These are phyloP conservation scores for Neomicropteryx cornuta DNA, from an alignment of 1,140 invertebrate species.

Conservation along the genomic window DNA sequence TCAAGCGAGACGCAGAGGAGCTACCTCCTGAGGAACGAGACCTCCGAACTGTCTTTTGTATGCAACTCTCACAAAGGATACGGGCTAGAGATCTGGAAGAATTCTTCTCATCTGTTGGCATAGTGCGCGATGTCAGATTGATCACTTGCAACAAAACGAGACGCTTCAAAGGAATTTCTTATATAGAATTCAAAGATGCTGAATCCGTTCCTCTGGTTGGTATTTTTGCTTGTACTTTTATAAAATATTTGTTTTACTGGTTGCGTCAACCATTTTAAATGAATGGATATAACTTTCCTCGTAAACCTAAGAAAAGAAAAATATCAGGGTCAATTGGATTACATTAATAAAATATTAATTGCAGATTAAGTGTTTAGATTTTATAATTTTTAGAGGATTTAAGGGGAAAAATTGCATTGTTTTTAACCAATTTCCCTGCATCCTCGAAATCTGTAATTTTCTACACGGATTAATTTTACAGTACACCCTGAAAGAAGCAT, in stretches of 20 bases:
- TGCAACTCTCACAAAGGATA: constrained; percentile 91
- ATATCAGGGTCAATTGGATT: too few species aligned
- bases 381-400: too few species aligned
- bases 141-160: constrained; percentile 99
- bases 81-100: constrained; percentile 94
- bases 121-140: constrained; percentile 94
- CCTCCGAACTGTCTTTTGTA: constrained; percentile 96
- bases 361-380: too few species aligned
- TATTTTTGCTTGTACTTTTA: constrained; percentile 16
- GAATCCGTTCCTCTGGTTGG: constrained; percentile 90
- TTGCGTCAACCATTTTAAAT: neutral
- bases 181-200: constrained; percentile 97
- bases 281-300: too few species aligned
- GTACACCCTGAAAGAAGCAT: too few species aligned
- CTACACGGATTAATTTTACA: too few species aligned
- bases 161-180: constrained; percentile 97
- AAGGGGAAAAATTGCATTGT: too few species aligned
- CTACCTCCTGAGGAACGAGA: constrained; percentile 96
- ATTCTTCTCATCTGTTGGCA: constrained; percentile 98
- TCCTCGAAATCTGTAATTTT: too few species aligned
- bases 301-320: too few species aligned
- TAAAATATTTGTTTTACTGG: neutral
- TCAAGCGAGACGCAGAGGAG: constrained; percentile 47
- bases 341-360: too few species aligned
- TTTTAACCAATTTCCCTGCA: too few species aligned